Conservation (phyloP, 2,113 vertebrate species). For the Verasper variegatus region DNA sequence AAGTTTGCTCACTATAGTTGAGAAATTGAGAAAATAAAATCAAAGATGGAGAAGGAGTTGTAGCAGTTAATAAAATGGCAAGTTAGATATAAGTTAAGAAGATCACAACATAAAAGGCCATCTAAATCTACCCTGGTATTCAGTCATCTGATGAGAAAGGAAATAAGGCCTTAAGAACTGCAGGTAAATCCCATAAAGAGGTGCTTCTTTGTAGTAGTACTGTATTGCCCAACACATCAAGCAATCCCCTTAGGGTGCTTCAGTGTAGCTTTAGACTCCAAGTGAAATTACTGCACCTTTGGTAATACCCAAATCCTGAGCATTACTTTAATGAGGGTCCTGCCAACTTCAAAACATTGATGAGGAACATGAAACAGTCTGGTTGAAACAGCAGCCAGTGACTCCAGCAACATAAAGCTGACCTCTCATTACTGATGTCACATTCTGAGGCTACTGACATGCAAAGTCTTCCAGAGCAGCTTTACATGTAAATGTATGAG, state of each 20-base stretch:
- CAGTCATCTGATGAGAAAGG: too few species aligned
- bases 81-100: too few species aligned
- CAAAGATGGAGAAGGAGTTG: too few species aligned
- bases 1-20: neutral
- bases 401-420: neutral
- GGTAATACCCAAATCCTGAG: neutral
- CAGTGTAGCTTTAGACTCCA: neutral
- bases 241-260: too few species aligned
- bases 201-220: too few species aligned
- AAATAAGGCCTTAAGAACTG: too few species aligned
- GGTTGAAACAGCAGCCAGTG: too few species aligned
- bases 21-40: neutral
- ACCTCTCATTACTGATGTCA: slow-evolving; percentile 9
- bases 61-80: too few species aligned
- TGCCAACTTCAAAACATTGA: neutral
- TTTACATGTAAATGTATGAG: slow-evolving; percentile 37
- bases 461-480: neutral
- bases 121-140: too few species aligned
- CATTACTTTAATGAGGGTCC: neutral
- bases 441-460: slow-evolving; percentile 10
- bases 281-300: neutral
- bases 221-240: too few species aligned
- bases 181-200: too few species aligned
- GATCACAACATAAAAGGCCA: too few species aligned
- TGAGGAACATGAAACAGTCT: neutral